phyloP scores from a whole-genome alignment of 1,140 invertebrate genomes.

The Metaphire vulgaris region DNA sequence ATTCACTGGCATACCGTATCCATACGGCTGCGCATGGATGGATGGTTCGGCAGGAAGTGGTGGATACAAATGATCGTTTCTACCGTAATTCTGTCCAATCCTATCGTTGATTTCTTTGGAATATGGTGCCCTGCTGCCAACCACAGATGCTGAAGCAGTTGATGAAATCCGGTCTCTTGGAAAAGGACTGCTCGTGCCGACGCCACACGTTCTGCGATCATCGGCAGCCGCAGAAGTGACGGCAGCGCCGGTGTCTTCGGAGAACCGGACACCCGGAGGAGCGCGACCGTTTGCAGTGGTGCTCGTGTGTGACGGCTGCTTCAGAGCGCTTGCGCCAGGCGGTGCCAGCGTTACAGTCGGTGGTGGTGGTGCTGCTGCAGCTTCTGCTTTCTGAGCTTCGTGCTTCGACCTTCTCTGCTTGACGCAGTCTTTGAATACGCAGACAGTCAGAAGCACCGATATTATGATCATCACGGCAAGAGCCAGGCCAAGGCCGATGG shows the following conservation, averaged over 20 bases:
- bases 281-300: background rate
- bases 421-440: background rate
- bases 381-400: background rate
- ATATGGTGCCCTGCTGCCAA: background rate
- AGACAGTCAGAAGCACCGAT: background rate
- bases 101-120: too few species aligned
- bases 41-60: too few species aligned
- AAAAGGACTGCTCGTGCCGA: background rate
- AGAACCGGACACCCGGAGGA: background rate
- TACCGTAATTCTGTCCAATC: too few species aligned
- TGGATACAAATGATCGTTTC: too few species aligned
- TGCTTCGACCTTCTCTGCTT: background rate
- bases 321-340: background rate
- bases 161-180: background rate
- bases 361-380: too few species aligned
- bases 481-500: background rate
- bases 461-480: background rate
- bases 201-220: background rate
- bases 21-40: too few species aligned
- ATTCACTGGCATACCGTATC: too few species aligned
- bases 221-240: background rate
- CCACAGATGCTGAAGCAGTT: background rate
- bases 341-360: background rate
- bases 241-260: background rate
- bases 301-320: background rate